Conservation (phyloP, 2,797 vertebrate genomes). For the Phataginus tricuspis region DNA sequence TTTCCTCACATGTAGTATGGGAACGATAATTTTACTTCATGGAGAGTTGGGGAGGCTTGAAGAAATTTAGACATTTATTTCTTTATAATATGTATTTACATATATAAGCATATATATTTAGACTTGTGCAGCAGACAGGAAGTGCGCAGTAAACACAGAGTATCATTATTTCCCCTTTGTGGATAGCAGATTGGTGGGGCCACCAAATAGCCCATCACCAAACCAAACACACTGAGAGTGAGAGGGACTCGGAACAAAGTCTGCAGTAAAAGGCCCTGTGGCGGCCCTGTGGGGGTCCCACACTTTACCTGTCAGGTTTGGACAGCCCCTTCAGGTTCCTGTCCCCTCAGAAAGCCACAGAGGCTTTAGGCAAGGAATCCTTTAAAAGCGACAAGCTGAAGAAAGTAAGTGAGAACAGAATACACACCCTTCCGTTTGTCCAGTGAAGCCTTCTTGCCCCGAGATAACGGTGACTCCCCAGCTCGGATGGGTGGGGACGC, state of each 20-base stretch:
- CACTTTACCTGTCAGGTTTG: neutral
- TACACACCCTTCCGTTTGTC: neutral
- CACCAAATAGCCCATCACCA: neutral
- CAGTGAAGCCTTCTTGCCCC: neutral
- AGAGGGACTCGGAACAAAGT: neutral
- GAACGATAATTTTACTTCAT: neutral
- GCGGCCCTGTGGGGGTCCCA: neutral
- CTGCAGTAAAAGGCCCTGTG: neutral
- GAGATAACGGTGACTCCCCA: neutral
- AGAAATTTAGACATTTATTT: neutral
- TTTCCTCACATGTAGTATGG: neutral
- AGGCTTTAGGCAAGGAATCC: neutral
- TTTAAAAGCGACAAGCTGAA: neutral
- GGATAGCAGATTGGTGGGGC: neutral
- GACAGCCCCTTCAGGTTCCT: neutral
- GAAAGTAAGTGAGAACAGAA: neutral
- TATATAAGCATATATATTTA: neutral
- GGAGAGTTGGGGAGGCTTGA: neutral
- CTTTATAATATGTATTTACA: too few relatives aligned
- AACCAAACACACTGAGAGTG: neutral
- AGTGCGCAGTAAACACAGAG: neutral
- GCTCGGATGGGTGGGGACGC: neutral
- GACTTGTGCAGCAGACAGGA: neutral
- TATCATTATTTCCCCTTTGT: neutral
- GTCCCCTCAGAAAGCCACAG: neutral